Base-by-base conservation (phyloP, 2,888 invertebrate species). In the Platycnemis pennipes region DNA sequence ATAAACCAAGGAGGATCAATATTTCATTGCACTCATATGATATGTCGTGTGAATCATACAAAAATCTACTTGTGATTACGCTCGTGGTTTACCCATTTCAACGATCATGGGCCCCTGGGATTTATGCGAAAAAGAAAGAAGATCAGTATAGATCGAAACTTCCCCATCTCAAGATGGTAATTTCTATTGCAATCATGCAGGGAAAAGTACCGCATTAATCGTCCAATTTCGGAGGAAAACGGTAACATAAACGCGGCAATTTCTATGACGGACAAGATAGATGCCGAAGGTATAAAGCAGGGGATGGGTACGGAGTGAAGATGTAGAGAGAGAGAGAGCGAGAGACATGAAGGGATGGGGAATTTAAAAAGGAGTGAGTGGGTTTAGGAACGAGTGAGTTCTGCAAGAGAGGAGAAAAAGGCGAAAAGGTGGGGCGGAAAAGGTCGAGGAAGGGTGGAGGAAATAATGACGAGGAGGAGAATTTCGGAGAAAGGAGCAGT, bases 391-490 rank as follows among this genome's bases (percentile, higher is more conserved):
- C 13, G 86, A 86, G 37, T 44, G 86, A 53, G 53, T 53, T 53
- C 4, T 53, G n/a, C n/a, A n/a, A 77, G 88, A 88, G 88, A n/a
- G 88, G 45, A 45, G 19, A 42, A 87, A 49, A 46, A 49, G 42
- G 88, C 26, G 88, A 49, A n/a, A 46, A 42, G 49, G 53, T 26
- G 56, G 89, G 37, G 89, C 11, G 56, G 63, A 37, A 53, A 89
- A 89, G 53, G 44, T 45, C 37, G 87, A 45, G 87, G 87, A 7
- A 77, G 87, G 46, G 46, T 46, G 46, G 45, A 46, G 44, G 46
- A 87, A 87, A 87, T 45, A 87, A 87, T 87, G 46, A 87, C 46
- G 42, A 89, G 37, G 56, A 56, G 53, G 44, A 89, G 56, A 89
- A 89, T 63, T 42, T 63, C 37, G 56, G 22, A 26, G n/a, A 56